Conservation (phyloP, 2,797 vertebrate species). For the Poecilia velifera region DNA sequence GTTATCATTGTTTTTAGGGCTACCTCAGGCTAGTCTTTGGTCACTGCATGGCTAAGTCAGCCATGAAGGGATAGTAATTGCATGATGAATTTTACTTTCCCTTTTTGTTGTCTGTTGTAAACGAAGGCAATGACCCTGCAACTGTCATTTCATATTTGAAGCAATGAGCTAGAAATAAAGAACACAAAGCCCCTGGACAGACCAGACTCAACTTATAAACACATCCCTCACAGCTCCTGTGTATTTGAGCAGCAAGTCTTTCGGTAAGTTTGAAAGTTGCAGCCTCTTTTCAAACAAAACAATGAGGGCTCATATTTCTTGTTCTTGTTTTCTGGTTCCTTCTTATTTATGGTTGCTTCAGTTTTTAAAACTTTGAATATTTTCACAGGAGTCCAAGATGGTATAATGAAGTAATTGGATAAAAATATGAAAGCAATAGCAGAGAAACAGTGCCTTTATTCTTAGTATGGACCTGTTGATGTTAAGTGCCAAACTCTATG, state of each 20-base stretch:
- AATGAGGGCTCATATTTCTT: no score
- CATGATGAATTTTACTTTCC: conserved; percentile 29
- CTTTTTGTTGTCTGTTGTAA: conserved; percentile 47
- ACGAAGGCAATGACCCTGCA: conserved; percentile 52
- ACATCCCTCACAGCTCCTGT: not conserved
- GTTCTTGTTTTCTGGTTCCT: not conserved
- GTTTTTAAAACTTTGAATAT: not conserved
- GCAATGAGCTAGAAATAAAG: conserved; percentile 24
- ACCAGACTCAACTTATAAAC: conserved; percentile 5
- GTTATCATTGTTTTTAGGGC: conserved; percentile 56
- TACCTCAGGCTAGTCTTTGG: conserved; percentile 50
- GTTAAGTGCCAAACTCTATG: not conserved
- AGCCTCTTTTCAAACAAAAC: conserved; percentile 1
- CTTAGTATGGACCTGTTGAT: not conserved
- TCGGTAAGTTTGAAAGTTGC: not conserved
- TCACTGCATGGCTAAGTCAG: conserved; percentile 35
- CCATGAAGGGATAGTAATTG: conserved; percentile 57
- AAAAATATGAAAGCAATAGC: not conserved
- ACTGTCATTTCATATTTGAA: conserved; percentile 61
- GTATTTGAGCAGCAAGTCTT: not conserved
- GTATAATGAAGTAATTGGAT: not conserved
- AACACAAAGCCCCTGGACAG: conserved; percentile 19
- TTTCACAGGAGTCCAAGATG: not conserved
- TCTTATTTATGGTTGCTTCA: not conserved
- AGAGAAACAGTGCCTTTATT: not conserved